Conservation (phyloP, 2,113 vertebrate genomes). For the Aegotheles bennettii region DNA sequence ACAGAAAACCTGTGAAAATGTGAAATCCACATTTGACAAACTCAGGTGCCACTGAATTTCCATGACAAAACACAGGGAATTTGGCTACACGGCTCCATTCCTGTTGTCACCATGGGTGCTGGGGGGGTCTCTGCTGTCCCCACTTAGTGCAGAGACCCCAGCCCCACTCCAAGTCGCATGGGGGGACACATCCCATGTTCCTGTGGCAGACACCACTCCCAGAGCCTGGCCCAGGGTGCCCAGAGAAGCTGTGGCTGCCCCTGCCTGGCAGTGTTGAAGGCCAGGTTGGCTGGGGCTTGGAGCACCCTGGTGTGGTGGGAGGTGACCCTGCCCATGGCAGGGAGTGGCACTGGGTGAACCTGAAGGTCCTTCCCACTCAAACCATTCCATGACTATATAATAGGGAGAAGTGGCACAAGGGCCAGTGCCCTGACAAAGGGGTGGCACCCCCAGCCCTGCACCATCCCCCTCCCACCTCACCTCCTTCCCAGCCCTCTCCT, state of each 20-base stretch:
- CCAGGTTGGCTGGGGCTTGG: too few species aligned
- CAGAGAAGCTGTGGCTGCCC: too few species aligned
- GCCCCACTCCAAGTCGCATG: neutral
- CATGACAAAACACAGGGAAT: fast-evolving
- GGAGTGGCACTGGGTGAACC: too few species aligned
- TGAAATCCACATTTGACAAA: neutral
- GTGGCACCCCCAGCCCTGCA: neutral
- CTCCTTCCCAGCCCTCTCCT: neutral
- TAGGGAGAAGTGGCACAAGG: fast-evolving
- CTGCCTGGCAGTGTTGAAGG: too few species aligned
- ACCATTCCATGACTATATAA: too few species aligned
- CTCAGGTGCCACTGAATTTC: neutral
- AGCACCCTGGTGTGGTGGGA: too few species aligned
- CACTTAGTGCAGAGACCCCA: fast-evolving
- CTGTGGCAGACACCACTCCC: too few species aligned
- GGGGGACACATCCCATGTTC: neutral
- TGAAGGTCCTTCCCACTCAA: too few species aligned
- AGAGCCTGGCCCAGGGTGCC: too few species aligned
- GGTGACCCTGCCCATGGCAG: too few species aligned
- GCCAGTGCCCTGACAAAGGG: neutral
- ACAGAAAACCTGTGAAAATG: neutral
- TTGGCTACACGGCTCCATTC: fast-evolving
- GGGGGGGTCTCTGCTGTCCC: neutral
- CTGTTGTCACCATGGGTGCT: neutral
- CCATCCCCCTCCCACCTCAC: neutral